phyloP scores from a whole-genome alignment of 2,888 invertebrate genomes.

The Thelaira solivaga region DNA sequence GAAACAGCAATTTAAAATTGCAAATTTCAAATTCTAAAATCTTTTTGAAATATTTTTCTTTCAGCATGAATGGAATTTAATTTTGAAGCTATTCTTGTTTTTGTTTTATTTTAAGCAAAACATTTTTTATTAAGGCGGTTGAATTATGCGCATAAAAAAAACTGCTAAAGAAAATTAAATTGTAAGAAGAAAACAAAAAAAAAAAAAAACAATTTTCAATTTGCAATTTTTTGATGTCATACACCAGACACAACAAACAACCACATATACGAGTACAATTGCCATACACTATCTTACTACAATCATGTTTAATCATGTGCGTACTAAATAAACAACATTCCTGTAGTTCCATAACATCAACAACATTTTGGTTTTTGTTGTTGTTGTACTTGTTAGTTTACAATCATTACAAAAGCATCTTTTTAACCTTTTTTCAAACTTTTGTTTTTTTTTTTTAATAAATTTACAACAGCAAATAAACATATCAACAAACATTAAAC shows the following conservation, averaged over 20 bases:
- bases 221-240: conserved; percentile 26
- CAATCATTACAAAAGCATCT: conserved; percentile 50
- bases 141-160: too few species aligned
- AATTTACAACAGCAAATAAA: not conserved
- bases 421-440: conserved; percentile 18
- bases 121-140: too few species aligned
- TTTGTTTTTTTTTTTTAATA: not conserved
- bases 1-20: too few species aligned
- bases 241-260: conserved; percentile 12
- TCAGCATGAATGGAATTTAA: too few species aligned
- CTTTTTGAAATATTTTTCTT: too few species aligned
- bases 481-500: not conserved
- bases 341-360: not conserved
- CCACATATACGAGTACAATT: too few species aligned
- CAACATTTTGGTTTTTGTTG: too few species aligned
- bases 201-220: conserved; percentile 18
- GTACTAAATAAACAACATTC: conserved; percentile 51
- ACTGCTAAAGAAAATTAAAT: conserved; percentile 9
- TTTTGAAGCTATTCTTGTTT: too few species aligned
- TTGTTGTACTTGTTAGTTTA: conserved; percentile 38
- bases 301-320: conserved; percentile 52
- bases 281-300: conserved; percentile 24
- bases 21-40: too few species aligned
- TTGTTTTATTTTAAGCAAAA: too few species aligned
- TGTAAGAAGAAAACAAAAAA: conserved; percentile 16